phyloP scores from a whole-genome alignment of 2,797 vertebrate genomes.

The Benthosema pterotum region DNA sequence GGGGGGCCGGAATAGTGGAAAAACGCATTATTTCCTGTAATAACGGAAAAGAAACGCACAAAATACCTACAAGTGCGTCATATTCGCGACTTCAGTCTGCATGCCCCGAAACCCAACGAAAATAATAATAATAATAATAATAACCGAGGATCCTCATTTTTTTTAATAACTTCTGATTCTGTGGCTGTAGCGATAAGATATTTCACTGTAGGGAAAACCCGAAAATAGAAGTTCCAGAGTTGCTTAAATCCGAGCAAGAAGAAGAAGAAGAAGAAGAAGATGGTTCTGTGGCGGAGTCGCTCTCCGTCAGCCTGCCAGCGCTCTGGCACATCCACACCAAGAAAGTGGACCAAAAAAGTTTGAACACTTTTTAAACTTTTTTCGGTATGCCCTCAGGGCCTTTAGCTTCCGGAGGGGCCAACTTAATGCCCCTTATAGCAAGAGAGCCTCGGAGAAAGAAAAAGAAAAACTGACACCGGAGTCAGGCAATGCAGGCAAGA shows the following conservation, averaged over 20 bases:
- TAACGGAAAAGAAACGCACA: constrained; percentile 19
- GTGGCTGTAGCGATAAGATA: no score
- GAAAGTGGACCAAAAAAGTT: constrained; percentile 54
- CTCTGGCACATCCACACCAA: constrained; percentile 11
- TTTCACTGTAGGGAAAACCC: constrained; percentile 5
- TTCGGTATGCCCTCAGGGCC: constrained; percentile 54
- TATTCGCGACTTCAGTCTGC: constrained; percentile 19
- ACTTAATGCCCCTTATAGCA: constrained; percentile 59
- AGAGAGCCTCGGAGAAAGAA: constrained; percentile 51
- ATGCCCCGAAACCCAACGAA: constrained; percentile 27
- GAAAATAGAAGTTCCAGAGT: constrained; percentile 1
- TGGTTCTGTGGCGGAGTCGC: constrained; percentile 5
- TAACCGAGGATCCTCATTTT: background rate
- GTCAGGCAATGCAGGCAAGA: constrained; percentile 64
- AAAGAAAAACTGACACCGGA: constrained; percentile 69
- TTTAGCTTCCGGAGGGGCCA: constrained; percentile 61
- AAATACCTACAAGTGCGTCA: constrained; percentile 11
- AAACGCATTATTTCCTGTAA: constrained; percentile 37
- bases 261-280: constrained; percentile 35
- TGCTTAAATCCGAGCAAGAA: background rate
- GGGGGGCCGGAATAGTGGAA: constrained; percentile 48
- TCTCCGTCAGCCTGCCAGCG: constrained; percentile 5
- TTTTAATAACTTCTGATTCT: constrained; percentile 10
- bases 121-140: no score
- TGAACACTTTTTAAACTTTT: constrained; percentile 60